Percentiles rank a stretch among this genome's conserved stretches.
Evolutionary conservation across 2,888 invertebrate species (phyloP).

Genomic region (Oithona nana): DNA sequence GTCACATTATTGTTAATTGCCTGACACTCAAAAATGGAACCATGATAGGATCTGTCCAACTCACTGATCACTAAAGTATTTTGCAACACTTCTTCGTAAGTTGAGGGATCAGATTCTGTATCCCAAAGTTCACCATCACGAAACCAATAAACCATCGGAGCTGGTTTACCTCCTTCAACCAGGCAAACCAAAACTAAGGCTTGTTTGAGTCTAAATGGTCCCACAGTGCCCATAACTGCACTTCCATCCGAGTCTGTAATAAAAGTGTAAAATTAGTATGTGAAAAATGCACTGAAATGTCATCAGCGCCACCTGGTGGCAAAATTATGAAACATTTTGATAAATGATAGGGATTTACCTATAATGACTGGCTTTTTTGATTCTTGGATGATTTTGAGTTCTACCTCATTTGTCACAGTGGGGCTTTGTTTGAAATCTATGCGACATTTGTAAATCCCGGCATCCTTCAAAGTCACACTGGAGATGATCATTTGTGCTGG

Average conservation of each 20-base stretch:
- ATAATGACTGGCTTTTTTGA: conserved; percentile 10
- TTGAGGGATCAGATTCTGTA: conserved; percentile 3
- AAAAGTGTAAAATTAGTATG: too few relatives aligned
- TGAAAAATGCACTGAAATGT: too few relatives aligned
- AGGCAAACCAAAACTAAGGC: conserved; percentile 6
- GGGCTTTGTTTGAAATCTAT: conserved; percentile 11
- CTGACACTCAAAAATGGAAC: neutral
- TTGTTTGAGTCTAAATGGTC: conserved; percentile 5
- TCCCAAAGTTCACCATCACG: conserved; percentile 46
- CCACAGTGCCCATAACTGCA: conserved; percentile 11
- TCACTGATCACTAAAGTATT: conserved; percentile 6
- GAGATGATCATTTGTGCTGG: conserved; percentile 14
- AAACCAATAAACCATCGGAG: conserved; percentile 60
- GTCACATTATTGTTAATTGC: conserved; percentile 13
- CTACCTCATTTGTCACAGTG: neutral
- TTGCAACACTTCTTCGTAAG: conserved; percentile 12
- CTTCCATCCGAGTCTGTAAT: conserved; percentile 8
- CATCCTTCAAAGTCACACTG: conserved; percentile 4
- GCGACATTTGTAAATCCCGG: conserved; percentile 13
- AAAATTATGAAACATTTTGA: too few relatives aligned
- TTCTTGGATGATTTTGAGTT: conserved; percentile 7
- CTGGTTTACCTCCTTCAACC: conserved; percentile 32
- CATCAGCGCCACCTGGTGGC: too few relatives aligned
- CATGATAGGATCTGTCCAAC: conserved; percentile 6
- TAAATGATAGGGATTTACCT: too few relatives aligned